Evolutionary conservation across 2,888 invertebrate genomes (phyloP), one percentile per base, ranked within the genome.

Genomic region (Ephialtes manifestator): DNA sequence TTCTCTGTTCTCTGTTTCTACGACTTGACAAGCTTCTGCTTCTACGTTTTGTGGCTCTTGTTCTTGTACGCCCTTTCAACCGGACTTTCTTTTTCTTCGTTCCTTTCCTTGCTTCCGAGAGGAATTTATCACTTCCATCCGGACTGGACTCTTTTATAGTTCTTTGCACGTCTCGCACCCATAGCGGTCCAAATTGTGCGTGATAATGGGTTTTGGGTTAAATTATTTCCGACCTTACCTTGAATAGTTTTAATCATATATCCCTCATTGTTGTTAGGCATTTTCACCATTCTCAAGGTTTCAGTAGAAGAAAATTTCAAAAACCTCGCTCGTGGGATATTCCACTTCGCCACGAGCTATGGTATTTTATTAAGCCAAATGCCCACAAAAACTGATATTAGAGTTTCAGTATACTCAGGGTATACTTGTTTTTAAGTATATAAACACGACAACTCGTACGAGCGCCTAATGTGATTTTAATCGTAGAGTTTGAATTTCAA

Each of bases 391-490:
- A 83, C 81, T 35, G 28, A 53, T 11, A 31, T 65, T 71, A 7
- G 46, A 20, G 31, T 51, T 58, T 81, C 51, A 39, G 24, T 65
- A 68, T 51, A 67, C 67, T 75, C 58, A n/a, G 15, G 46, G 71
- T 60, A 81, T 63, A 46, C 51, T 71, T 53, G 46, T 63, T 71
- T 43, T 76, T 46, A 76, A 77, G 58, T 71, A 70, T 71, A 76
- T 10, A 79, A 51, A 70, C 60, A 75, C n/a, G 63, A 2, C 39
- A 53, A 51, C 51, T 75, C 51, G 67, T 75, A 85, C 77, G 88
- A 89, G 88, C 90, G 90, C 88, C 91, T 93, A 92, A 93, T 93
- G 93, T 87, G 92, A 92, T 92, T 93, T 93, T 93, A 93, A 93
- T 93, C 92, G 92, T 86, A 83, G 89, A 90, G 89, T 93, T 93